Evolutionary conservation across 2,113 vertebrate species (phyloP), one percentile per base, ranked within the genome.

Genomic region (Calidris pugnax): DNA sequence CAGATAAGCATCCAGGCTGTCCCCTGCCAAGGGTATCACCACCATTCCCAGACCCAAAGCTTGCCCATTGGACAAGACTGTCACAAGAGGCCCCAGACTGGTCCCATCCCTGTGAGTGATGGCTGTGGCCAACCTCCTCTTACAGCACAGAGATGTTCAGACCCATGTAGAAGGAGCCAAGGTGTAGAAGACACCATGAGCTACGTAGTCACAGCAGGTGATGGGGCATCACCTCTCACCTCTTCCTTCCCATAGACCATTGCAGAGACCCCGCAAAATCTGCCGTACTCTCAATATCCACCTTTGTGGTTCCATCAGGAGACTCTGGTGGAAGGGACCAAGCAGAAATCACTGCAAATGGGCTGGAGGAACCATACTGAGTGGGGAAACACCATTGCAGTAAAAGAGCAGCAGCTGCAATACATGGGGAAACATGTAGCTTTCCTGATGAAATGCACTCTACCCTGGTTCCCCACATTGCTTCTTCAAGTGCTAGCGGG

Each of bases 381-480:
- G 22, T 39, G 20, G 39, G 41, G 20, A 78, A 78, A 63, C 1
- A 3, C 14, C 0, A 0, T 16, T 0, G 0, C 23, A 37, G 7
- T 47, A 59, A n/a, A 63, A 41, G 15, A 64, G 28, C 51, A 83
- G 67, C 14, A 64, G 27, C 39, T 56, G 62, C 27, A 69, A 32
- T 80, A 50, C 72, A 53, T 27, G 55, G 11, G 8, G 69, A 83
- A 68, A 23, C 0, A 0, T 16, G 30, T 10, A 12, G 7, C 4
- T 76, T 76, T 39, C 45, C 53, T 12, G 7, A 32, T 32, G n/a
- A 41, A 68, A 71, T 7, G 26, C 43, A 55, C 47, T 4, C 0
- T 60, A 17, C 6, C 19, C 35, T 1, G 3, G 12, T 8, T 33
- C 18, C 23, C 23, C 3, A 0, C 14, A 22, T 27, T 2, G 0